A percentile compares a stretch with the other conserved stretches of the same genome.
Evolutionary conservation across 2,113 vertebrate species (phyloP).

Genomic region (Macroglossus sobrinus): DNA sequence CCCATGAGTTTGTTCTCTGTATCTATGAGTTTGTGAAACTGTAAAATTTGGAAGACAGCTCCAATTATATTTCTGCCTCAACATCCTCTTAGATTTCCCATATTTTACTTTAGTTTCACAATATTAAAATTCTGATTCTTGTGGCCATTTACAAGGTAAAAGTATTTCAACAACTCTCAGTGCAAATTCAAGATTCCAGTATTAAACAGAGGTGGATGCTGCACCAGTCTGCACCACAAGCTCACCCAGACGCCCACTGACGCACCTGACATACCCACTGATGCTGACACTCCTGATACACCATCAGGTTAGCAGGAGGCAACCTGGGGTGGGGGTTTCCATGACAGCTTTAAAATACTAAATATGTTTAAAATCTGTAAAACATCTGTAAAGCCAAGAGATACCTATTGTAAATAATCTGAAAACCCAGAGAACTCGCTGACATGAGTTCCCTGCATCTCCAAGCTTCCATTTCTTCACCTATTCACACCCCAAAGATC

Average conservation of each 20-base stretch:
- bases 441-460: background rate
- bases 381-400: background rate
- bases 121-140: background rate
- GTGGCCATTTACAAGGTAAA: background rate
- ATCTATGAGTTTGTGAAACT: background rate
- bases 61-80: background rate
- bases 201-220: background rate
- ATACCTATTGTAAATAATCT: rapidly evolving
- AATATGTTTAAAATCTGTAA: background rate
- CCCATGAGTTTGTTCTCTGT: background rate
- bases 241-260: no score
- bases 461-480: background rate
- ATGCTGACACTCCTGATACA: background rate
- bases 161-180: background rate
- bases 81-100: background rate
- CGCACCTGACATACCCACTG: no score
- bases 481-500: background rate
- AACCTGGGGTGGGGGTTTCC: background rate
- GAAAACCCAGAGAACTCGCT: background rate
- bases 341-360: background rate
- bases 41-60: background rate
- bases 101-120: background rate
- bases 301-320: background rate
- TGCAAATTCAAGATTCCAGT: background rate
- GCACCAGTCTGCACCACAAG: background rate